Percentiles rank a stretch among this genome's conserved stretches.
Evolutionary conservation across 2,113 vertebrate genomes (phyloP).

Genomic region (Microcebus murinus): DNA sequence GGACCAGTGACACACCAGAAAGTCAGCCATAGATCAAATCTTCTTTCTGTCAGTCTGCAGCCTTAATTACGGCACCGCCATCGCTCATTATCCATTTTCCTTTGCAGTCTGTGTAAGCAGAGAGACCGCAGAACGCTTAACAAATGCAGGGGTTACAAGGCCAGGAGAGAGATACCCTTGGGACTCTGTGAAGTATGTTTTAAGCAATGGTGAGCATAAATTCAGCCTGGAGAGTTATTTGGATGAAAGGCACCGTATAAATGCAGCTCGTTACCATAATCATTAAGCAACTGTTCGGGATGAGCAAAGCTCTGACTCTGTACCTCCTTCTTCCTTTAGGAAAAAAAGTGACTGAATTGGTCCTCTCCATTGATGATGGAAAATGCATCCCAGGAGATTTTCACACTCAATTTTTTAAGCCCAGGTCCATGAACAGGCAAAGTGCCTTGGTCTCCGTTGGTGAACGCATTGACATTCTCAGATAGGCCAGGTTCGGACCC

Average conservation of each 20-base stretch:
- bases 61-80: constrained; percentile 5
- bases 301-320: not conserved
- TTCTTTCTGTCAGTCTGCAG: not conserved
- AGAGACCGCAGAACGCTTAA: not conserved
- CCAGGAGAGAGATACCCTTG: not conserved
- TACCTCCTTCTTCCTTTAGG: constrained; percentile 51
- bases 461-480: constrained; percentile 2
- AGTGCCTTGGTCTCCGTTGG: not conserved
- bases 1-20: not conserved
- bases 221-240: not conserved
- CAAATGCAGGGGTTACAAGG: not conserved
- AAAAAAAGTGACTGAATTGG: constrained; percentile 21
- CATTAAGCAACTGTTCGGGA: constrained; percentile 56
- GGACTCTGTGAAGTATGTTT: constrained; percentile 15
- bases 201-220: constrained; percentile 31
- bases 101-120: constrained; percentile 13
- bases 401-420: constrained; percentile 7
- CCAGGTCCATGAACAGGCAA: not conserved
- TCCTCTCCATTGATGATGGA: not conserved
- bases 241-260: not conserved
- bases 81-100: constrained; percentile 59
- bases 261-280: not conserved
- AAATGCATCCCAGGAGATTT: not conserved
- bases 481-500: not conserved
- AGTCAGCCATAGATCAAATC: constrained; percentile 39